phyloP scores from a whole-genome alignment of 2,888 invertebrate species.

The Suillia variegata region DNA sequence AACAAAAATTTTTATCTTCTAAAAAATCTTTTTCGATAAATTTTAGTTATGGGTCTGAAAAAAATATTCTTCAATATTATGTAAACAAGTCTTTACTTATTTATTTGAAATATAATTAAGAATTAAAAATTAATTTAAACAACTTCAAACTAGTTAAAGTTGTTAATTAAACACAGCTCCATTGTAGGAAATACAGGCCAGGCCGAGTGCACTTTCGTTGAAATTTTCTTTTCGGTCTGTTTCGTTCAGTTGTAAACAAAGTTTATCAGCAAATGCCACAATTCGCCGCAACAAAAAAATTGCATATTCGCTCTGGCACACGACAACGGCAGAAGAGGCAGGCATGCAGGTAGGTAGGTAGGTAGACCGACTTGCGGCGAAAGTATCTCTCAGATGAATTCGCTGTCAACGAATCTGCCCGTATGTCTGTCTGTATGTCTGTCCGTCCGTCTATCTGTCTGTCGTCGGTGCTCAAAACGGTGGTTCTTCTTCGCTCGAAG shows the following conservation, averaged over 20 bases:
- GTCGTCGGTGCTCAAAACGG: background rate
- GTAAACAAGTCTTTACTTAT: too few species aligned
- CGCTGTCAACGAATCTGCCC: slow-evolving; percentile 27
- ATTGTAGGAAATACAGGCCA: too few species aligned
- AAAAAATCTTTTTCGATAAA: too few species aligned
- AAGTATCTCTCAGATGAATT: slow-evolving; percentile 29
- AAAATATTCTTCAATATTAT: too few species aligned
- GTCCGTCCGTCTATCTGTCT: too few species aligned
- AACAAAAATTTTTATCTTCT: too few species aligned
- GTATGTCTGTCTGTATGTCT: too few species aligned
- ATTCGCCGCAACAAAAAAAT: slow-evolving; percentile 26
- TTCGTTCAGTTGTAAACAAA: slow-evolving; percentile 22
- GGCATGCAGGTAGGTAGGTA: too few species aligned
- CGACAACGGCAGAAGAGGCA: slow-evolving; percentile 17
- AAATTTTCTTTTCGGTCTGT: background rate
- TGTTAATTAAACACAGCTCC: slow-evolving; percentile 16
- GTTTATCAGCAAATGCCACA: slow-evolving; percentile 1
- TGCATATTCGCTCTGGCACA: slow-evolving; percentile 6
- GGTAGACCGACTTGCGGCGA: background rate
- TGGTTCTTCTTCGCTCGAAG: slow-evolving; percentile 5
- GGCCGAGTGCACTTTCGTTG: slow-evolving; percentile 10
- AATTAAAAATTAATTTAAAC: too few species aligned
- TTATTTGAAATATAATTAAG: too few species aligned
- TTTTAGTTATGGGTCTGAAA: too few species aligned
- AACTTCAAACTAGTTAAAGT: too few species aligned